phyloP scores from a whole-genome alignment of 2,113 vertebrate genomes.

The Turnix velox region DNA sequence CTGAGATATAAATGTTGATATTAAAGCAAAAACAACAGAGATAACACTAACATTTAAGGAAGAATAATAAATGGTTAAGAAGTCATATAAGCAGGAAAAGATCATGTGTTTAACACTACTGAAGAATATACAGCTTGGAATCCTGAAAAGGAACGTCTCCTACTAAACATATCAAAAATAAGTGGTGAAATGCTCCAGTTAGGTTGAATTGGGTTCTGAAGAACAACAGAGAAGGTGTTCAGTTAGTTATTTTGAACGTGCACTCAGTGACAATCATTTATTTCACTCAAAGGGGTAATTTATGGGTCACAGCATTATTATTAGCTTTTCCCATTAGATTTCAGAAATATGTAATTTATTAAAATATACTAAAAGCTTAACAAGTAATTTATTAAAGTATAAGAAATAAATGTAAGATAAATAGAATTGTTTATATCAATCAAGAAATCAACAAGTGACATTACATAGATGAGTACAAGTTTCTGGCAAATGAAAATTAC shows the following conservation, averaged over 20 bases:
- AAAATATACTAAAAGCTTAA: neutral
- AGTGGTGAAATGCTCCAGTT: neutral
- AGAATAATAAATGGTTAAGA: neutral
- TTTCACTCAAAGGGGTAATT: neutral
- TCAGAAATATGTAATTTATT: neutral
- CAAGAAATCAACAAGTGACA: slow-evolving; percentile 41
- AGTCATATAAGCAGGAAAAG: neutral
- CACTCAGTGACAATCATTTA: neutral
- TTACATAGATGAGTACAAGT: neutral
- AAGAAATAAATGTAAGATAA: neutral
- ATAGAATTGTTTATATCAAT: neutral
- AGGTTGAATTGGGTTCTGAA: neutral
- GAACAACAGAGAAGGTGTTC: neutral
- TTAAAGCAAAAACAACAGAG: neutral
- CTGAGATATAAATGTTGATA: neutral
- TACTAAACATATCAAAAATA: neutral
- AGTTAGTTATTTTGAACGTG: neutral
- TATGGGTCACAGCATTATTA: neutral
- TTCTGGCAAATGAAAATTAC: neutral
- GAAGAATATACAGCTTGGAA: neutral
- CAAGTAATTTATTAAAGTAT: neutral
- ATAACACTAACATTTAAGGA: neutral
- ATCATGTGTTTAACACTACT: neutral
- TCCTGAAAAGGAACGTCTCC: neutral
- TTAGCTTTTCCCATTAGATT: neutral